Base-by-base conservation (phyloP, 2,113 vertebrate species). In the Arenaria interpres region DNA sequence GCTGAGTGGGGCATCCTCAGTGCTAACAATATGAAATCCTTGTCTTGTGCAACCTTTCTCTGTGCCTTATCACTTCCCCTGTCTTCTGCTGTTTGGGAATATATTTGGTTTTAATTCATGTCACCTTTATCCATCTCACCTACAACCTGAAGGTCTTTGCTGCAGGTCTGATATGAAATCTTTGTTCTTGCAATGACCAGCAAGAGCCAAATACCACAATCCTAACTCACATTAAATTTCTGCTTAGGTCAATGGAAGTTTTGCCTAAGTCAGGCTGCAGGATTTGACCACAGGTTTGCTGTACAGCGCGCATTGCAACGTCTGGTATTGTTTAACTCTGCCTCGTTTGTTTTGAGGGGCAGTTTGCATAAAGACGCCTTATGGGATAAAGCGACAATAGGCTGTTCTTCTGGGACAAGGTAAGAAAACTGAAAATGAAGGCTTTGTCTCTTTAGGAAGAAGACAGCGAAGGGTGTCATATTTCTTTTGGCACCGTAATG, bases 401-500 rank as follows among this genome's bases (percentile, higher is more conserved):
- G 41, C 27, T 53, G 10, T 37, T n/a, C n/a, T 91, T 24, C 21
- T 51, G 46, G 59, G 63, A 68, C 67, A 32, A 91, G 46, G 79
- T 56, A 62, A 82, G 62, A 79, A 88, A 90, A 79, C 10, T 73
- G n/a, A 73, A 88, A 74, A 79, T 41, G 28, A 69, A 63, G 77
- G n/a, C 37, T 72, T 68, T 50, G 22, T 28, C 16, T 86, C 25
- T 78, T 67, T 24, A 80, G 77, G 64, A 94, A 94, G n/a, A 67
- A 24, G 46, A 59, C 35, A 45, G 39, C 14, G 35, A 63, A 45
- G 37, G 28, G 54, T 62, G 59, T 89, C 12, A 1, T 59, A 39
- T 92, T 93, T 97, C 93, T 75, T 90, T 79, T 93, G 80, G 50
- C 62, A 22, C 15, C 71, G 41, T 35, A 80, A 48, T 64, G 62